Conservation (phyloP, 2,113 vertebrate genomes). For the Orycteropus afer region DNA sequence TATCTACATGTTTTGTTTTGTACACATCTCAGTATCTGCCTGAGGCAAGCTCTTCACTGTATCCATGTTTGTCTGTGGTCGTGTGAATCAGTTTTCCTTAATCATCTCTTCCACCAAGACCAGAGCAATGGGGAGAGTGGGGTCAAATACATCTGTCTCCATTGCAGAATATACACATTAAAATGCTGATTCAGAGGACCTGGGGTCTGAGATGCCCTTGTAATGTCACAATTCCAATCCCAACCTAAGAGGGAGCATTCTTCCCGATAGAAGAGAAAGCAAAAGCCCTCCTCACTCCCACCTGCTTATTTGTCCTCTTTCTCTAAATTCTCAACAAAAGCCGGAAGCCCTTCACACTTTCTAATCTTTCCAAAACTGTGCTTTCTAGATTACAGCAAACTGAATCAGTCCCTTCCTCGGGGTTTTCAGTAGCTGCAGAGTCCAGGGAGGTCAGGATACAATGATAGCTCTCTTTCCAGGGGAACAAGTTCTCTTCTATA, state of each 20-base stretch:
- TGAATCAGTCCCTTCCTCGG: neutral
- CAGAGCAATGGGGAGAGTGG: slow-evolving; percentile 11
- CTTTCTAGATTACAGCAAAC: neutral
- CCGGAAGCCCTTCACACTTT: neutral
- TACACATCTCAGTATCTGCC: slow-evolving; percentile 18
- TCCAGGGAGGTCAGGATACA: neutral
- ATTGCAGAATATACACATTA: neutral
- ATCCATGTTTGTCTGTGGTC: slow-evolving; percentile 21
- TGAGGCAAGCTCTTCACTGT: slow-evolving; percentile 12
- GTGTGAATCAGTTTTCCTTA: slow-evolving; percentile 52
- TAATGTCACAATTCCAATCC: neutral
- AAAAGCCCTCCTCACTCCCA: neutral
- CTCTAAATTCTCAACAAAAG: neutral
- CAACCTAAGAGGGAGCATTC: neutral
- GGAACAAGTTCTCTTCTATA: slow-evolving; percentile 49
- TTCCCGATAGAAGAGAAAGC: neutral
- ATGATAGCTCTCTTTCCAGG: neutral
- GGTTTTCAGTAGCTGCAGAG: neutral
- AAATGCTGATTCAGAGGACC: neutral
- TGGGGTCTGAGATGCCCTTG: neutral
- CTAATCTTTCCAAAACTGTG: neutral
- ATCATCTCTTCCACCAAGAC: slow-evolving; percentile 39
- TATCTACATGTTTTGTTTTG: slow-evolving; percentile 48
- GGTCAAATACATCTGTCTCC: neutral
- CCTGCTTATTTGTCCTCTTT: neutral